Evolutionary conservation across 1,140 invertebrate species (phyloP), one percentile per base, ranked within the genome.

Genomic region (Spodoptera frugiperda): DNA sequence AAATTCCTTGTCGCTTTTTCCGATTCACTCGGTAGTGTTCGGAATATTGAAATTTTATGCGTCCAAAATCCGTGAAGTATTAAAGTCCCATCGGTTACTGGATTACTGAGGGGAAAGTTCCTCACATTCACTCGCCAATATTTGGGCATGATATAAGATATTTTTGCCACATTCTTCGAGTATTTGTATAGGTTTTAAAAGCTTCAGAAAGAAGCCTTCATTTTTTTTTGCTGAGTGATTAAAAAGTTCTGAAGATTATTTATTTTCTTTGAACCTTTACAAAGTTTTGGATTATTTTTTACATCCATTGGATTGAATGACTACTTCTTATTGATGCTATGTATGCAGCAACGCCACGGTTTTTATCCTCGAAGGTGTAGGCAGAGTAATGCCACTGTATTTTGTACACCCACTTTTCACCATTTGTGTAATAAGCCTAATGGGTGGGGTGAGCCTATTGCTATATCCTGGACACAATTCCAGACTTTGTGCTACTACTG

Each of bases 21-120:
- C 65, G 33, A 55, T 59, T 21, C 44, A 49, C 19, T 73, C 71
- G 44, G 48, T 73, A 59, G 71, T 59, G 71, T 59, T 44, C 5
- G 54, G 44, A 59, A 73, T 73, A 73, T 73, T 73, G 71, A 73
- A 73, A 73, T 73, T 59, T 59, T 30, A 73, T 73, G 55, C 54
- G 55, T 61, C 54, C 71, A 73, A 73, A 73, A 73, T 55, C 54
- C 54, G 71, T 73, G 54, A 73, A 73, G 71, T 73, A 73, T 73
- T 73, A 73, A 73, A 73, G 71, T 73, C 55, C 30, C 68, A 19
- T 71, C 44, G 15, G 25, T 21, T 30, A 30, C 53, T 44, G 30
- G 68, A 57, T 71, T 55, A 71, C 68, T 44, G 68, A 44, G 51
- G 51, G 51, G 68, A 21, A 57, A 71, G 61, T 65, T 65, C 25